Conservation (phyloP, 1,140 invertebrate genomes). For the Gryon sp. region DNA sequence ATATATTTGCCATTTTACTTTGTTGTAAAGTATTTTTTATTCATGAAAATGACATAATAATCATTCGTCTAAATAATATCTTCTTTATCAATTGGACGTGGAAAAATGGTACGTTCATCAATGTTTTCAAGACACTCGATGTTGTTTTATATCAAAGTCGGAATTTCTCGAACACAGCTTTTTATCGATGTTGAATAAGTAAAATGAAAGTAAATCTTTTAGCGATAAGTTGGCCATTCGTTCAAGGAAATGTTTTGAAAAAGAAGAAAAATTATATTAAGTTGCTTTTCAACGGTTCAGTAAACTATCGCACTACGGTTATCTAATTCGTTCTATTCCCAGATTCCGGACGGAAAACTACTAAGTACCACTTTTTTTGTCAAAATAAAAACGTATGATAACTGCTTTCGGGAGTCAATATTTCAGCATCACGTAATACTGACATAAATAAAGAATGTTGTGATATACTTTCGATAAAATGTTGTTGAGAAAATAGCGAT, state of each 20-base stretch:
- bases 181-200: slow-evolving; percentile 40
- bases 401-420: too few relatives aligned
- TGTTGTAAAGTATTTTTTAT: too few relatives aligned
- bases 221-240: slow-evolving; percentile 23
- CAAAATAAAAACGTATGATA: slow-evolving; percentile 14
- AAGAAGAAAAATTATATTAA: slow-evolving; percentile 27
- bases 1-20: too few relatives aligned
- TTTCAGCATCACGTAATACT: too few relatives aligned
- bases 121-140: slow-evolving; percentile 17
- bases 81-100: not conserved
- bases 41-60: too few relatives aligned
- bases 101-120: not conserved
- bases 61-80: not conserved
- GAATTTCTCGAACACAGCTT: slow-evolving; percentile 18
- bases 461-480: too few relatives aligned
- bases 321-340: slow-evolving; percentile 23
- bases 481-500: slow-evolving; percentile 1
- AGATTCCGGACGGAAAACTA: not conserved
- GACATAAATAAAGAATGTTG: too few relatives aligned
- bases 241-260: slow-evolving; percentile 20
- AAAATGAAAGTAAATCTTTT: slow-evolving; percentile 42
- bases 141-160: slow-evolving; percentile 9
- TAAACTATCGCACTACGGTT: slow-evolving; percentile 6
- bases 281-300: slow-evolving; percentile 14
- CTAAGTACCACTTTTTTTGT: slow-evolving; percentile 3